A percentile compares a stretch with the other conserved stretches of the same genome.
phyloP scores from a whole-genome alignment of 37 sponge, comb jelly and placozoan genomes.

The Diacarnus erythraeanus region DNA sequence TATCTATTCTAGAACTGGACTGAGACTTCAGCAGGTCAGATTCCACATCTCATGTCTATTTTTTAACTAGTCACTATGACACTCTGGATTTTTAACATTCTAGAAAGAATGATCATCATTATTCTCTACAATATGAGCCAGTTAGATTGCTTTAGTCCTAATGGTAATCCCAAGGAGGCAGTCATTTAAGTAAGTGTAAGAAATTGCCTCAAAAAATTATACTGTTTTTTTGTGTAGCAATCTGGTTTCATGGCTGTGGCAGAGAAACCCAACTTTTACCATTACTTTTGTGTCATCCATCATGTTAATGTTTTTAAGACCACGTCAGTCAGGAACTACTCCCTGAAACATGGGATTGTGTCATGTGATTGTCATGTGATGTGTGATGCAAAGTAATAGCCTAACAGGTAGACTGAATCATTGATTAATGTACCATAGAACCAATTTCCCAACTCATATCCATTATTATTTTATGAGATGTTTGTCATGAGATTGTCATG shows the following conservation, averaged over 20 bases:
- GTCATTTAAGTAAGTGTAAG: conserved; percentile 62
- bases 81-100: conserved; percentile 63
- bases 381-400: conserved; percentile 34
- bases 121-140: too few species aligned
- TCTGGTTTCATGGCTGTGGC: conserved; percentile 92
- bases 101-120: too few species aligned
- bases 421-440: conserved; percentile 5
- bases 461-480: too few species aligned
- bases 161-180: conserved; percentile 67
- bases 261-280: conserved; percentile 94
- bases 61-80: too few species aligned
- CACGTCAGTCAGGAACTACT: conserved; percentile 92
- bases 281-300: conserved; percentile 93
- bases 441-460: too few species aligned
- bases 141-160: too few species aligned
- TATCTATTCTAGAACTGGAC: conserved; percentile 71
- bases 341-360: conserved; percentile 93
- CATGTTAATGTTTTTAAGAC: conserved; percentile 95
- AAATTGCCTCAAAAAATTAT: conserved; percentile 49
- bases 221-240: conserved; percentile 45
- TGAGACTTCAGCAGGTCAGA: conserved; percentile 85
- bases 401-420: conserved; percentile 8
- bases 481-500: too few species aligned
- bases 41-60: too few species aligned
- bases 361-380: conserved; percentile 12